Evolutionary conservation across 2,113 vertebrate species (phyloP).

Genomic region (Ia io): DNA sequence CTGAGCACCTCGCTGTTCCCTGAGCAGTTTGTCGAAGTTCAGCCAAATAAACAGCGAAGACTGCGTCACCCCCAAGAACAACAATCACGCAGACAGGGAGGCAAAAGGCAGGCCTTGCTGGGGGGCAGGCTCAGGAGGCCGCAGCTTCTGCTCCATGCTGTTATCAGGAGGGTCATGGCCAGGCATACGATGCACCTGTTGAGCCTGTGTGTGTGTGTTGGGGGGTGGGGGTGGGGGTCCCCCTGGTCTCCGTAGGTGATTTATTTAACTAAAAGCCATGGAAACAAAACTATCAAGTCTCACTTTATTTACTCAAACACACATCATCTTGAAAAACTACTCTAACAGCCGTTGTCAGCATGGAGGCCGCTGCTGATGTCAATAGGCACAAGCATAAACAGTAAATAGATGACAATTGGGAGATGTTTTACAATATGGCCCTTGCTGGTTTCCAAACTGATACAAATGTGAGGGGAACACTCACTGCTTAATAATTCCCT

Average conservation of each 20-base stretch:
- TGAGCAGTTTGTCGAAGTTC: not conserved
- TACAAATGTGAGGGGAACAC: not conserved
- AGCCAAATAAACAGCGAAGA: not conserved
- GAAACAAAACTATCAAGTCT: not conserved
- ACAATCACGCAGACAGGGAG: not conserved
- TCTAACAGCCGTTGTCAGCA: not conserved
- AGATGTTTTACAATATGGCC: not conserved
- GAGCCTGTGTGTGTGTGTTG: no score
- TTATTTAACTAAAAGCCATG: not conserved
- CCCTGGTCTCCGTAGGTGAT: not conserved
- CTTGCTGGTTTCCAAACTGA: not conserved
- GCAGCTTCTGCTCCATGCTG: not conserved
- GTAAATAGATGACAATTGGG: not conserved
- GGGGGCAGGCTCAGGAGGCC: not conserved
- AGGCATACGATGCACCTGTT: fast-evolving
- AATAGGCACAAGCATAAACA: not conserved
- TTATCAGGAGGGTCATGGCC: fast-evolving
- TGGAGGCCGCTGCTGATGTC: not conserved
- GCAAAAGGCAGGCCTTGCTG: not conserved
- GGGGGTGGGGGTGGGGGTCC: no score
- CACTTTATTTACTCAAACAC: not conserved
- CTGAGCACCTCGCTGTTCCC: not conserved
- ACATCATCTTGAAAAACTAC: not conserved
- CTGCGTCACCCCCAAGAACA: not conserved
- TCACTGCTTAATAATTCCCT: not conserved